Evolutionary conservation across 2,888 invertebrate genomes (phyloP), one percentile per base, ranked within the genome.

Genomic region (Auanema sp.): DNA sequence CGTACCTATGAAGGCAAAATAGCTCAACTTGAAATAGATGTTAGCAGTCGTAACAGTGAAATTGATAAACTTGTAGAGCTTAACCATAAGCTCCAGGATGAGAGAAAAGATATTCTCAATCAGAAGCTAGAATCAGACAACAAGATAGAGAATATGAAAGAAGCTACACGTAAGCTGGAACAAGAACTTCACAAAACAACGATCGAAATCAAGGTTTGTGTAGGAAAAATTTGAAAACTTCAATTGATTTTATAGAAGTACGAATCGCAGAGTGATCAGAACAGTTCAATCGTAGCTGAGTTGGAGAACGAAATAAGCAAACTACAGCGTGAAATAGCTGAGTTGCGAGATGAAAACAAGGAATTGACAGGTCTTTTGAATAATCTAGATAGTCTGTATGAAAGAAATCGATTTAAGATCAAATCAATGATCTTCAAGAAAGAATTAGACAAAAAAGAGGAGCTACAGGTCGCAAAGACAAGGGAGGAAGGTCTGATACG

Each of bases 401-500:
- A 33, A 33, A 33, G 8, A 33, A 5, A 80, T 53, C 81, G 79
- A 54, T 66, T 81, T 24, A 72, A 75, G 11, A 76, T 80, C 53
- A 80, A 79, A 57, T 64, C 81, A 14, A 64, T 72, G 50, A 68
- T 57, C n/a, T 63, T 77, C 25, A 82, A 82, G 64, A 77, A 79
- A 56, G 75, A 72, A 24, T 60, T 80, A 33, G 33, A 33, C 33
- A 33, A 8, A 33, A 33, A 8, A 33, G 8, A 56, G 65, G n/a
- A 80, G 80, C 56, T 76, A 71, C 49, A 79, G 78, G 44, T 80
- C 84, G 24, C 79, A 83, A 54, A 59, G 77, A 24, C 79, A 78
- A 53, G 72, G 76, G 64, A 65, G 75, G 52, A 83, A 83, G 58
- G 80, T 84, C 60, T 84, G 85, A 18, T 79, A 81, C 51, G 75